Evolutionary conservation across 1,140 invertebrate species (phyloP).

Genomic region (Oncopodura yosiiana): DNA sequence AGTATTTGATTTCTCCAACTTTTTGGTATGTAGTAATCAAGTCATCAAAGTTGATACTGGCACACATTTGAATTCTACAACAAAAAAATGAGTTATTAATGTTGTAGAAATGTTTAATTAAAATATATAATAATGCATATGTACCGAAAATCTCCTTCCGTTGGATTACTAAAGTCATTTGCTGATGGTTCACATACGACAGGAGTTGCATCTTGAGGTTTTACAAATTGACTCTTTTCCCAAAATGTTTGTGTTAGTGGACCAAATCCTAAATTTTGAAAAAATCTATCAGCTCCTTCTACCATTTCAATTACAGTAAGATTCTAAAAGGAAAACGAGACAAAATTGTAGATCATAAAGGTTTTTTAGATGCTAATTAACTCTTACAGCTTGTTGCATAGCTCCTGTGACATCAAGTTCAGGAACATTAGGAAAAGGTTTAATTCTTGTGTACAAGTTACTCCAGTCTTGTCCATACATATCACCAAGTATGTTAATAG

Average conservation of each 20-base stretch:
- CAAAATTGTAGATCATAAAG: neutral
- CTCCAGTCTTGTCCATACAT: slow-evolving; percentile 25
- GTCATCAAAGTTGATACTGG: slow-evolving; percentile 41
- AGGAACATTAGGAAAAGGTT: slow-evolving; percentile 11
- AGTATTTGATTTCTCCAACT: slow-evolving; percentile 68
- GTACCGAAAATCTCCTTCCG: slow-evolving; percentile 40
- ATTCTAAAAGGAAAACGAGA: slow-evolving; percentile 3
- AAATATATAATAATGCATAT: neutral
- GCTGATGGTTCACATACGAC: slow-evolving; percentile 11
- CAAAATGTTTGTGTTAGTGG: slow-evolving; percentile 14
- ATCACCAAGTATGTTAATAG: too few relatives aligned
- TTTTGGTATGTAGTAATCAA: slow-evolving; percentile 47
- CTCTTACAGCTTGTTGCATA: slow-evolving; percentile 1
- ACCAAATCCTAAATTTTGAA: slow-evolving; percentile 6
- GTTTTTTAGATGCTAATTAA: neutral
- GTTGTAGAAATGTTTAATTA: neutral
- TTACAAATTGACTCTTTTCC: slow-evolving; percentile 39
- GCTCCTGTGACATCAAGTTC: slow-evolving; percentile 8
- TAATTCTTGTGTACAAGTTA: neutral
- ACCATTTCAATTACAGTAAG: slow-evolving; percentile 12
- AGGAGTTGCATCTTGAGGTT: neutral
- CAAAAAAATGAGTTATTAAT: neutral
- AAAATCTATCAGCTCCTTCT: slow-evolving; percentile 16
- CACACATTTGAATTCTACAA: slow-evolving; percentile 49
- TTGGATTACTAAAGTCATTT: slow-evolving; percentile 24